Percentiles rank a stretch among this genome's conserved stretches.
These are phyloP conservation scores for Hemistola chrysoprasaria DNA, from an alignment of 2,888 invertebrate genomes.

Conservation along the genomic window DNA sequence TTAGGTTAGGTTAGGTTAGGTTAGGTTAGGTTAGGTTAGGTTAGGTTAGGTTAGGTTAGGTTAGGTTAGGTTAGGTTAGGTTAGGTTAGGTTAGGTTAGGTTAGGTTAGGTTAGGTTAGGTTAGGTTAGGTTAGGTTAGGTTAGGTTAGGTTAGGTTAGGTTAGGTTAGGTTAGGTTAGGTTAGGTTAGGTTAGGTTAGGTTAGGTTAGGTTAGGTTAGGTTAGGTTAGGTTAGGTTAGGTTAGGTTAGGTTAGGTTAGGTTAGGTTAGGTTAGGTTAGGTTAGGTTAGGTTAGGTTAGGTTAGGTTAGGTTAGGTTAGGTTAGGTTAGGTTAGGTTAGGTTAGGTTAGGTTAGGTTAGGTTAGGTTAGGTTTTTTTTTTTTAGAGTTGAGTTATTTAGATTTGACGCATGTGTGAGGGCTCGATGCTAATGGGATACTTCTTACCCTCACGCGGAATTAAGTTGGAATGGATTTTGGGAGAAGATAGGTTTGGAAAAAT, in stretches of 20 bases:
- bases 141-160: too few relatives aligned
- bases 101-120: conserved; percentile 1
- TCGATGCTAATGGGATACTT: too few relatives aligned
- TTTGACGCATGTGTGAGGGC: too few relatives aligned
- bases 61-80: conserved; percentile 1
- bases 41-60: not conserved
- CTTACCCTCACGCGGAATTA: too few relatives aligned
- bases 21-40: not conserved
- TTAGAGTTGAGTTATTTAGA: too few relatives aligned
- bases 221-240: not conserved
- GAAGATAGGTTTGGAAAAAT: too few relatives aligned
- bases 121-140: too few relatives aligned
- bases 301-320: conserved; percentile 1
- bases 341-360: conserved; percentile 1
- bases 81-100: conserved; percentile 1
- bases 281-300: conserved; percentile 1
- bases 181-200: not conserved
- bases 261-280: conserved; percentile 1
- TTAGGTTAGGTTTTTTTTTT: not conserved
- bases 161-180: too few relatives aligned
- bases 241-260: conserved; percentile 1
- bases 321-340: conserved; percentile 1
- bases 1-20: not conserved
- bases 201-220: not conserved
- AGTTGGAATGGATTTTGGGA: too few relatives aligned